Evolutionary conservation across 2,797 vertebrate genomes (phyloP).

Genomic region (Lagodon rhomboides): DNA sequence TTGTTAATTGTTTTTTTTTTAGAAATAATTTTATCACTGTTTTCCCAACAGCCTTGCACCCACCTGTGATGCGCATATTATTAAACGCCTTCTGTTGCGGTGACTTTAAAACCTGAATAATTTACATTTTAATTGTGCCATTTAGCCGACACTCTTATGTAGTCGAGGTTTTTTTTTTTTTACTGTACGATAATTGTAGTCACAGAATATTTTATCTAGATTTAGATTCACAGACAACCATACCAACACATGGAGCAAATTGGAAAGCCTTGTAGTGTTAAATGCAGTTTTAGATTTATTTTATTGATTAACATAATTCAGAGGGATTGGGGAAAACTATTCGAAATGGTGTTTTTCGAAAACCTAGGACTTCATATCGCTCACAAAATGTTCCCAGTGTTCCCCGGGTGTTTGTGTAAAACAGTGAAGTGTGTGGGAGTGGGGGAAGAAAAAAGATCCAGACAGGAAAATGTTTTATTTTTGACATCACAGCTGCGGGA

Average conservation of each 20-base stretch:
- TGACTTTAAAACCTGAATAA: conserved; percentile 8
- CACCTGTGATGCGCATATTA: background rate
- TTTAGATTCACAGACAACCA: too few species aligned
- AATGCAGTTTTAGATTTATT: background rate
- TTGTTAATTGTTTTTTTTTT: background rate
- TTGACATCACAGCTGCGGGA: conserved; percentile 45
- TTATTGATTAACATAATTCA: background rate
- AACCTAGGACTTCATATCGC: background rate
- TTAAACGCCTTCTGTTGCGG: background rate
- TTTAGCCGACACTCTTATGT: background rate
- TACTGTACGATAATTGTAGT: background rate
- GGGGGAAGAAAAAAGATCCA: conserved; percentile 1
- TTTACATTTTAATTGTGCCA: background rate
- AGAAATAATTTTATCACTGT: background rate
- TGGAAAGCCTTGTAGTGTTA: background rate
- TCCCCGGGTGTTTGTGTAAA: background rate
- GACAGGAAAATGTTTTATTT: conserved; percentile 31
- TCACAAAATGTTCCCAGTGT: background rate
- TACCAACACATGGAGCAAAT: background rate
- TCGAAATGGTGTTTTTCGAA: background rate
- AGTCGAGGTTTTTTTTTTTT: background rate
- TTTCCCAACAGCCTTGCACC: background rate
- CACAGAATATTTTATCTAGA: background rate
- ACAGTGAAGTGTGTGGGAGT: background rate
- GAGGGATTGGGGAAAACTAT: background rate